Evolutionary conservation across 2,113 vertebrate species (phyloP), one percentile per base, ranked within the genome.

Genomic region (Aphyosemion australe): DNA sequence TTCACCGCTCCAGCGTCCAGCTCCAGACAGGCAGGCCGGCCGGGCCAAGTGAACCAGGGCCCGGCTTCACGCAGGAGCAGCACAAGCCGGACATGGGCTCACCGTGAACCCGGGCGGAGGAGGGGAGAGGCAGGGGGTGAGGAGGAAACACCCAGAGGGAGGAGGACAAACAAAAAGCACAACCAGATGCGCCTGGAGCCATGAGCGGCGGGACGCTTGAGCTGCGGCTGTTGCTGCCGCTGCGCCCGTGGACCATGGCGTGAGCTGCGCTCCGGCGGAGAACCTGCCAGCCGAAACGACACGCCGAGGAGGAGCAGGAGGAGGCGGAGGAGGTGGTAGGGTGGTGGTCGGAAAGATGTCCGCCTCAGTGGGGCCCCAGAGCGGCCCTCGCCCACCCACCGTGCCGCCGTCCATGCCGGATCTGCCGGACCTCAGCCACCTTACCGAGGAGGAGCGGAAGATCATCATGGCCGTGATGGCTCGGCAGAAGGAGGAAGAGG

Each of bases 391-490:
- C 90, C 95, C 96, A 92, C 94, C 95, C 90, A 91, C 94, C 82
- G 96, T 84, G 93, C 94, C 95, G 84, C 94, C 94, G 84, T 92
- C 94, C 70, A 97, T 97, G 95, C 94, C 93, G 87, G 95, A 97
- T 88, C 90, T 97, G 82, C 97, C 97, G 88, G 97, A 98, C 94
- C 93, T 99, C 83, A 98, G 96, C 93, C 97, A 98, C 91, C 95
- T 98, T 90, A 99, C 97, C 64, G 97, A 99, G 88, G 97, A 99
- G 85, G 97, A 99, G 91, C 93, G 97, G 91, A 94, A 92, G 92
- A 96, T 97, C 76, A 99, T 99, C 86, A 94, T 98, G 97, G 96
- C 93, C 84, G 97, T 99, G 93, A 97, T 99, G 96, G 95, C 95
- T 93, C 94, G 97, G 82, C 97, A 99, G 89, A 96, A 95, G 86